Evolutionary conservation across 2,113 vertebrate species (phyloP), one percentile per base, ranked within the genome.

Genomic region (Micromys minutus): DNA sequence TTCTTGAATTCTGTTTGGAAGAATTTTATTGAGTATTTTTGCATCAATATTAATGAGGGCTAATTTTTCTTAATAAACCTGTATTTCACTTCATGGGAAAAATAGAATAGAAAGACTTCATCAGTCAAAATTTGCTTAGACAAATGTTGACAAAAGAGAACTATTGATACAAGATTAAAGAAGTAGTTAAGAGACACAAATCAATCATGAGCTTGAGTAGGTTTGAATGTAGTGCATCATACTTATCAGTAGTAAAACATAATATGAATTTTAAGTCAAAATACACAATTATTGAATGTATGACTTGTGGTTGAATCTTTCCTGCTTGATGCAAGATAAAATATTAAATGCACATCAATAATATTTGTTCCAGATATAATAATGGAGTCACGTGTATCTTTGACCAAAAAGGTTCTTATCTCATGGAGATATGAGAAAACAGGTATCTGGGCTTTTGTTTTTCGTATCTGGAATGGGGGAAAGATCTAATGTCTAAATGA

Each of bases 321-420:
- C 74, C 31, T 75, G 5, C 74, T n/a, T 52, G 81, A 92, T 50
- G 26, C 29, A 69, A 90, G 13, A 29, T 91, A 95, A 95, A 84
- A 22, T 63, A 61, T 42, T 90, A 71, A 87, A n/a, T 26, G 79
- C 26, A 93, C 95, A 94, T 52, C 34, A 85, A 91, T 59, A 26
- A 89, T 75, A 50, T 87, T 65, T 80, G 7, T 69, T 87, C 47
- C 63, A 74, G 31, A 36, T 86, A 1, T 79, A 26, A 61, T 52
- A 75, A 85, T 87, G n/a, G 77, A 31, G 50, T 13, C 7, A 19
- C 1, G 36, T 36, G 55, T 96, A 69, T 22, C n/a, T 57, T 89
- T 65, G 72, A 45, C 95, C 95, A 80, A 3, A 77, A 52, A 90
- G 89, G 29, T 42, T 1, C 4, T 77, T 86, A 39, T 13, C 45